Percentiles rank a stretch among this genome's conserved stretches.
Conservation (phyloP, 2,797 vertebrate species). For the Tiaroga cobitis region DNA sequence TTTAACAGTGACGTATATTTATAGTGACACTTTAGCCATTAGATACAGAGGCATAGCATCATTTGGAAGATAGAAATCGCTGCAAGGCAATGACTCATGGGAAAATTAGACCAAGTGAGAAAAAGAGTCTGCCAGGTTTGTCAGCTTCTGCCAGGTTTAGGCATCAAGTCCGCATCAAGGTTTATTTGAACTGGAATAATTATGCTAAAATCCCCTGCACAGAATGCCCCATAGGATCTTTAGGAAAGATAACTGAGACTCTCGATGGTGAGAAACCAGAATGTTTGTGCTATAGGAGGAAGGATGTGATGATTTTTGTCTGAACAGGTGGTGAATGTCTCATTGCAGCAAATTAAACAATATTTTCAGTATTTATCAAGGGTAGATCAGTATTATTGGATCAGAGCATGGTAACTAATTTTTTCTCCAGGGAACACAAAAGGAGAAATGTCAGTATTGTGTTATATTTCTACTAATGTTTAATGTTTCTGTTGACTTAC, state of each 20-base stretch:
- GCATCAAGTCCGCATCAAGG: constrained; percentile 54
- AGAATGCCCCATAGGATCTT: constrained; percentile 33
- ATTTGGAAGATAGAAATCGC: constrained; percentile 52
- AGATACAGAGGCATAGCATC: constrained; percentile 50
- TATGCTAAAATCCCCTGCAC: constrained; percentile 29
- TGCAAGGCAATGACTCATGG: constrained; percentile 54
- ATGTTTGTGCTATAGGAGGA: neutral
- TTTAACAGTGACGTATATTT: constrained; percentile 47
- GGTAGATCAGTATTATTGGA: neutral
- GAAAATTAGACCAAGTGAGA: constrained; percentile 47
- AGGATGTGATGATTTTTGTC: neutral
- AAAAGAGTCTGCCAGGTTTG: constrained; percentile 52
- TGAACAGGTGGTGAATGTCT: neutral
- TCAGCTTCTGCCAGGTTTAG: constrained; percentile 54
- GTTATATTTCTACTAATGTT: neutral
- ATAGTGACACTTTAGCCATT: constrained; percentile 60
- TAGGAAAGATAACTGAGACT: constrained; percentile 30
- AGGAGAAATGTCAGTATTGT: neutral
- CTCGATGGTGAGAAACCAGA: neutral
- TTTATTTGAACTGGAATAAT: constrained; percentile 56
- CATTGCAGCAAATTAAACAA: neutral
- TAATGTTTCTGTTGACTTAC: neutral
- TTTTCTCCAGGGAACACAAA: neutral
- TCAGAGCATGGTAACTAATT: neutral
- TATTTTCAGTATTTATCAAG: neutral